Percentiles rank a stretch among this genome's conserved stretches.
These are phyloP conservation scores for Propithecus coquereli DNA, from an alignment of 2,113 vertebrate genomes.

Conservation along the genomic window DNA sequence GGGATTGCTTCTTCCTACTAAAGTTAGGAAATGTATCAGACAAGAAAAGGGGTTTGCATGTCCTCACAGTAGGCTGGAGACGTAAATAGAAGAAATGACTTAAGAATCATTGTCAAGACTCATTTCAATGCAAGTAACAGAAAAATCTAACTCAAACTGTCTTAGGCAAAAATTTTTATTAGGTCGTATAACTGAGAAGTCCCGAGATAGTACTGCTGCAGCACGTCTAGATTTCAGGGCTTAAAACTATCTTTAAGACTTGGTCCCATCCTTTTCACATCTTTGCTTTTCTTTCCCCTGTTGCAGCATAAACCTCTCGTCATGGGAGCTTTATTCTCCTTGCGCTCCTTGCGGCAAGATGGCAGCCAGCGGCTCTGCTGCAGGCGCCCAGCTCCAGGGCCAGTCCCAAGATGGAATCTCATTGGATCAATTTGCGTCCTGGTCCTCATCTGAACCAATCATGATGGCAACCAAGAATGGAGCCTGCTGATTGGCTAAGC, in stretches of 20 bases:
- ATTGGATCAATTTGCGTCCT: not conserved
- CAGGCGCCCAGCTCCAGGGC: not conserved
- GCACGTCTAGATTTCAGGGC: not conserved
- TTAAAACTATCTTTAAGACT: constrained; percentile 4
- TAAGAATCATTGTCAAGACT: constrained; percentile 23
- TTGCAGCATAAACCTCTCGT: not conserved
- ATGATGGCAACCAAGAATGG: not conserved
- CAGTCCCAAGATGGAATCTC: not conserved
- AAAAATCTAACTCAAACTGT: constrained; percentile 44
- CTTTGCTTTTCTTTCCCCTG: not conserved
- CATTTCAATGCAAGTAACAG: constrained; percentile 24
- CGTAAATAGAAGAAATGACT: constrained; percentile 23
- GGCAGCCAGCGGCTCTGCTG: not conserved
- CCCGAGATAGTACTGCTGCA: not conserved
- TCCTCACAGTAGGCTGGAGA: not conserved
- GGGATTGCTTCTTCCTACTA: constrained; percentile 43
- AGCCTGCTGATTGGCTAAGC: not conserved
- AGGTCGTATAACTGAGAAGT: not conserved
- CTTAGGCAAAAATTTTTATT: constrained; percentile 17
- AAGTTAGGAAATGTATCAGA: constrained; percentile 41
- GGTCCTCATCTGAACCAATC: not conserved
- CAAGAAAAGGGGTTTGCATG: not conserved
- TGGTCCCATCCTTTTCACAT: not conserved
- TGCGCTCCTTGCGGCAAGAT: not conserved
- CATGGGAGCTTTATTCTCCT: not conserved